phyloP scores from a whole-genome alignment of 2,888 invertebrate species.

The Oegoconia quadripuncta region DNA sequence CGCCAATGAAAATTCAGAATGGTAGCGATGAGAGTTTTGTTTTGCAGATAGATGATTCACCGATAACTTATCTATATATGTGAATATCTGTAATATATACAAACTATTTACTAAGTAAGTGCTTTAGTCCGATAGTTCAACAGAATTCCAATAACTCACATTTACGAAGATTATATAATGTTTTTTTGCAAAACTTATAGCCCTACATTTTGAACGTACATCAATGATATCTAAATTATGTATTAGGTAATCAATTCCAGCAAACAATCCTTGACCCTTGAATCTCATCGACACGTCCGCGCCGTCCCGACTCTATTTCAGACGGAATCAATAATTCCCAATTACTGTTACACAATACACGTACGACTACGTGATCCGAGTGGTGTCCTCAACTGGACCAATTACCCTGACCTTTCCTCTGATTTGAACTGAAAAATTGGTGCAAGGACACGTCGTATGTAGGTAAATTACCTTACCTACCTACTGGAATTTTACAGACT shows the following conservation, averaged over 20 bases:
- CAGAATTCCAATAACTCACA: neutral
- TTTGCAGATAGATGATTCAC: too few relatives aligned
- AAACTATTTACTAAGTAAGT: too few relatives aligned
- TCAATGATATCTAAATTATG: neutral
- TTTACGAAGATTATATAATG: neutral
- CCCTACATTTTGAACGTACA: too few relatives aligned
- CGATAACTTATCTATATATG: too few relatives aligned
- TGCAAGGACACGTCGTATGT: slow-evolving; percentile 5
- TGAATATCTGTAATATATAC: too few relatives aligned
- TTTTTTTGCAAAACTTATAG: neutral
- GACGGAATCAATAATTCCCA: slow-evolving; percentile 42
- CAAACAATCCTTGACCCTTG: slow-evolving; percentile 48
- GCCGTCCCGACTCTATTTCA: slow-evolving; percentile 45
- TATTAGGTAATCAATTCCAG: neutral
- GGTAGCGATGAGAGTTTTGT: too few relatives aligned
- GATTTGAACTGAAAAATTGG: slow-evolving; percentile 31
- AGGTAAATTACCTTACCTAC: neutral
- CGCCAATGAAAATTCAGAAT: too few relatives aligned
- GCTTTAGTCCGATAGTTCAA: neutral
- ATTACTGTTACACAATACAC: slow-evolving; percentile 39
- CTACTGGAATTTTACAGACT: neutral
- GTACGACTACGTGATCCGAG: slow-evolving; percentile 50
- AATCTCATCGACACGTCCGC: slow-evolving; percentile 42
- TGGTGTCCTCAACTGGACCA: slow-evolving; percentile 45
- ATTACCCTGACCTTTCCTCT: slow-evolving; percentile 46